Evolutionary conservation across 2,888 invertebrate species (phyloP).

Genomic region (Lordiphosa andalusiaca): DNA sequence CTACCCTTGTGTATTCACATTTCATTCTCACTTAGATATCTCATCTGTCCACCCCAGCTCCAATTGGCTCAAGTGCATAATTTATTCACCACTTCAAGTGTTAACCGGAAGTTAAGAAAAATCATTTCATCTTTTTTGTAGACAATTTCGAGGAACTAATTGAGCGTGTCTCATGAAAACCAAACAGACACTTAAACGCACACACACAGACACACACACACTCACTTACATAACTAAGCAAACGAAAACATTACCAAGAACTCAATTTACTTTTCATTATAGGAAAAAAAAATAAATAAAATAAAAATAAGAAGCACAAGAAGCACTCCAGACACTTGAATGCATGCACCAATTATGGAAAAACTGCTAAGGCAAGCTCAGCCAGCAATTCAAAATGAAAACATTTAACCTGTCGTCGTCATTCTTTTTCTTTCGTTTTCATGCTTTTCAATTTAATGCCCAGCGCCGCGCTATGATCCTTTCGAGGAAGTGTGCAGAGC

Average conservation of each 20-base stretch:
- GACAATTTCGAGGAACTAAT: conserved; percentile 62
- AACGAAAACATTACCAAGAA: conserved; percentile 55
- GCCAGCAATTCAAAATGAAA: conserved; percentile 70
- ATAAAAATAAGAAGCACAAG: conserved; percentile 20
- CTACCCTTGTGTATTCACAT: too few relatives aligned
- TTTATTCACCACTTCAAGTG: conserved; percentile 39
- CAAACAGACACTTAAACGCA: conserved; percentile 18
- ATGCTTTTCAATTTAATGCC: conserved; percentile 64
- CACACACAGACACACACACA: conserved; percentile 15
- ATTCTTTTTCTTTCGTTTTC: conserved; percentile 53
- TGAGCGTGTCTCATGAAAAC: conserved; percentile 45
- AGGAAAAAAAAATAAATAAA: conserved; percentile 13
- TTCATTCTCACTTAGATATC: too few relatives aligned
- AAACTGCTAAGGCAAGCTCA: conserved; percentile 37
- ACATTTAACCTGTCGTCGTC: conserved; percentile 74
- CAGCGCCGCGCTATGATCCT: conserved; percentile 60
- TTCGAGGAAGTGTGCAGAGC: conserved; percentile 63
- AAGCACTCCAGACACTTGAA: conserved; percentile 62
- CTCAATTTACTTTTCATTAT: conserved; percentile 60
- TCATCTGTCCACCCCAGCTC: not conserved
- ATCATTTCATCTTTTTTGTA: conserved; percentile 26
- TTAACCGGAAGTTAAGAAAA: conserved; percentile 36
- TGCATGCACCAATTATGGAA: conserved; percentile 65
- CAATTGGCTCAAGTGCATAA: conserved; percentile 48
- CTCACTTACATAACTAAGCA: conserved; percentile 20